Evolutionary conservation across 53 echinoderm and acorn worm genomes (phyloP).

Genomic region (Temnopleurus reevesii): DNA sequence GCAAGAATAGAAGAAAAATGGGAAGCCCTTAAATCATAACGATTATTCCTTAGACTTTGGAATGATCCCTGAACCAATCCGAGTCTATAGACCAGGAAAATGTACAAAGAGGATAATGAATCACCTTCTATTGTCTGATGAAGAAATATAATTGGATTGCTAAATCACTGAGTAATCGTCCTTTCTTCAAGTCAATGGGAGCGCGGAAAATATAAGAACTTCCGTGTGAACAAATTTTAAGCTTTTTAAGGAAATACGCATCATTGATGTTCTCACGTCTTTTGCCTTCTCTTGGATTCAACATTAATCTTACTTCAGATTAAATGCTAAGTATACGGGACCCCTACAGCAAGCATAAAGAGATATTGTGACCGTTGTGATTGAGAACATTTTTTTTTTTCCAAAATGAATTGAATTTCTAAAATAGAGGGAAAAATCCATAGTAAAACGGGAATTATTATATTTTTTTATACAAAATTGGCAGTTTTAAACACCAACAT

Average conservation of each 20-base stretch:
- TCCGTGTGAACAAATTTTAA: neutral
- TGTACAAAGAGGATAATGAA: too few species aligned
- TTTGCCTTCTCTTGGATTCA: neutral
- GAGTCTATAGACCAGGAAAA: neutral
- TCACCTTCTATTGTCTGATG: neutral
- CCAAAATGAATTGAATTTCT: too few species aligned
- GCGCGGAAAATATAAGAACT: neutral
- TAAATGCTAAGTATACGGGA: too few species aligned
- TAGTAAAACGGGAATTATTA: too few species aligned
- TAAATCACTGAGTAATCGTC: neutral
- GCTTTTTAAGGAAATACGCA: neutral
- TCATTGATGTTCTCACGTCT: neutral
- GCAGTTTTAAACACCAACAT: too few species aligned
- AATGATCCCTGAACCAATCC: neutral
- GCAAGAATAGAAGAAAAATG: neutral
- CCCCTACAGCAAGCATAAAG: too few species aligned
- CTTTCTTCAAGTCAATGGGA: neutral
- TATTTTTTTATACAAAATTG: too few species aligned
- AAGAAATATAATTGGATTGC: neutral
- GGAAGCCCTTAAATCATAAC: neutral
- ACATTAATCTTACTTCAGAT: too few species aligned
- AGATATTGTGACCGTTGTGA: too few species aligned
- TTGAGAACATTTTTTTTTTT: too few species aligned
- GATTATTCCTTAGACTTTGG: neutral
- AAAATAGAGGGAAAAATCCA: too few species aligned